phyloP scores from a whole-genome alignment of 2,888 invertebrate genomes.

The Dione juno region DNA sequence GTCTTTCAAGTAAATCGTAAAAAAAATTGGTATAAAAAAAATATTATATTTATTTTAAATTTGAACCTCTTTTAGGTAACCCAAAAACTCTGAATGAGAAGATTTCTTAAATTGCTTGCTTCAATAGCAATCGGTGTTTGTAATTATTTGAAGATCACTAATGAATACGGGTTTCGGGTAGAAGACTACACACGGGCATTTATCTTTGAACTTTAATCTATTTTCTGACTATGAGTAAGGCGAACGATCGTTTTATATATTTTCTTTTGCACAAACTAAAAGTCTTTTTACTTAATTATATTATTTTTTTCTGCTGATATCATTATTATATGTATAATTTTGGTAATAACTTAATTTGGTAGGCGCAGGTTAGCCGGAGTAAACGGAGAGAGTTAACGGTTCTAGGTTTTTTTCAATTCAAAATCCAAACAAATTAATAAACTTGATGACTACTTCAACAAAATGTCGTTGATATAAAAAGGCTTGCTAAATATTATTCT shows the following conservation, averaged over 20 bases:
- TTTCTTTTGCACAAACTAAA: conserved; percentile 27
- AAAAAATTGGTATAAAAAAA: no score
- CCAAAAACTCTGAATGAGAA: not conserved
- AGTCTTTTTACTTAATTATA: no score
- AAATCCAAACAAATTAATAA: not conserved
- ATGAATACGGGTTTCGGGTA: conserved; percentile 17
- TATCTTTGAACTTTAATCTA: conserved; percentile 42
- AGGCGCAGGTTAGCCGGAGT: no score
- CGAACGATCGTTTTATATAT: conserved; percentile 42
- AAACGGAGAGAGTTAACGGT: no score
- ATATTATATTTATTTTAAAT: not conserved
- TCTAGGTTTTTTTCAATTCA: no score
- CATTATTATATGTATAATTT: no score
- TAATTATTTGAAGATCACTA: conserved; percentile 16
- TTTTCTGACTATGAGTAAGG: conserved; percentile 39
- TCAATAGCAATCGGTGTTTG: not conserved
- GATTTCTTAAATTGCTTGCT: not conserved
- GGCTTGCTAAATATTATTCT: conserved; percentile 34
- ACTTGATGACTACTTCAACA: not conserved
- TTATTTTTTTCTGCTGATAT: no score
- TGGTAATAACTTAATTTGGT: no score
- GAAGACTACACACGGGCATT: conserved; percentile 32
- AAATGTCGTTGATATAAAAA: not conserved
- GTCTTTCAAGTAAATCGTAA: no score
- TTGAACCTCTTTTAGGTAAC: not conserved